Conservation (phyloP, 2,888 invertebrate species). For the Podotricha telesiphe region DNA sequence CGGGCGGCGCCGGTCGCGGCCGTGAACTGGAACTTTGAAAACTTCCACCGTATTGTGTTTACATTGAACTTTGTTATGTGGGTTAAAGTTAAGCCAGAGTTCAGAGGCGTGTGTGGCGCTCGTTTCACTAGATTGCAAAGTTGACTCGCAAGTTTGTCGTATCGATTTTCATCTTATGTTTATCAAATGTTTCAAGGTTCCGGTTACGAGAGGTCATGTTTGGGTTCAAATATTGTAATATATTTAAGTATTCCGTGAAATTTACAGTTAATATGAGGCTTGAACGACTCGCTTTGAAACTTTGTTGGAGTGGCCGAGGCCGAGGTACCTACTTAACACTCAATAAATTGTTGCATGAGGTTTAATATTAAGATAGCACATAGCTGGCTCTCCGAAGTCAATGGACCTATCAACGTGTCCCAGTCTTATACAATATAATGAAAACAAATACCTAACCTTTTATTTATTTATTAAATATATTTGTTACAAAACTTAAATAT, state of each 20-base stretch:
- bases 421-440: neutral
- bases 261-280: constrained; percentile 1
- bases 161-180: constrained; percentile 82
- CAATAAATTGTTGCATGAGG: constrained; percentile 1
- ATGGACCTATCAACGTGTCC: neutral
- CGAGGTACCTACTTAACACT: neutral
- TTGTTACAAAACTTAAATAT: no score
- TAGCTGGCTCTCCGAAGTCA: neutral
- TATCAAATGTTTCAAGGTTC: constrained; percentile 79
- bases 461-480: no score
- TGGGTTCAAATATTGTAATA: constrained; percentile 37
- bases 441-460: neutral
- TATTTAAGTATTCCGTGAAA: neutral
- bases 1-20: constrained; percentile 64
- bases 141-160: constrained; percentile 76
- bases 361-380: constrained; percentile 2
- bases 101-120: constrained; percentile 78
- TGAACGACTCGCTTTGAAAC: neutral
- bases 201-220: constrained; percentile 44
- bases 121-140: constrained; percentile 77
- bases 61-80: constrained; percentile 84
- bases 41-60: constrained; percentile 83
- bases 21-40: constrained; percentile 81
- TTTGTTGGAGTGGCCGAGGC: neutral
- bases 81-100: constrained; percentile 84